These are phyloP conservation scores for Drosophila pallidifrons DNA, from an alignment of 1,140 invertebrate species.

Conservation along the genomic window DNA sequence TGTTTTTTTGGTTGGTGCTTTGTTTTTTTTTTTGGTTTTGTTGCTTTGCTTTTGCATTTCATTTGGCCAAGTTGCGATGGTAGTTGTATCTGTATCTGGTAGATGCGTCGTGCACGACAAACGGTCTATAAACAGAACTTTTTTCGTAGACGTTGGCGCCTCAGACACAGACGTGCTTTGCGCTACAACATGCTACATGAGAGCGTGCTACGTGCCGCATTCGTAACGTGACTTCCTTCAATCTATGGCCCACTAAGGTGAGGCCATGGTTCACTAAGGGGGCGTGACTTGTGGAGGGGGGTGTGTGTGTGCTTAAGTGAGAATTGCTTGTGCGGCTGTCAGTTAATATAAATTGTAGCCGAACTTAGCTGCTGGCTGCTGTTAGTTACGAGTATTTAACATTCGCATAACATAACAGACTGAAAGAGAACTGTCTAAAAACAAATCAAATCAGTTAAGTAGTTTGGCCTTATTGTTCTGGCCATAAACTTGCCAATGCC, in stretches of 20 bases:
- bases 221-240: conserved; percentile 76
- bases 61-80: conserved; percentile 20
- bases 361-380: neutral
- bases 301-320: conserved; percentile 6
- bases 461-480: neutral
- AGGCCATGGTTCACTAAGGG: neutral
- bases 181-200: conserved; percentile 30
- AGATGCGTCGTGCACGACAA: conserved; percentile 26
- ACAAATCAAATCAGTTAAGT: conserved; percentile 14
- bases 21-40: too few species aligned
- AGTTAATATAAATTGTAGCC: conserved; percentile 17
- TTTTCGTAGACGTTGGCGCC: conserved; percentile 65
- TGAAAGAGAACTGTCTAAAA: neutral
- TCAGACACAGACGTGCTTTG: conserved; percentile 62
- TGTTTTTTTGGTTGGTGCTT: neutral
- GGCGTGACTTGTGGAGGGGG: too few species aligned
- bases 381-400: conserved; percentile 13
- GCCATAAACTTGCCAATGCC: conserved; percentile 23
- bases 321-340: conserved; percentile 27
- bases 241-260: conserved; percentile 58
- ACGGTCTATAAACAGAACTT: conserved; percentile 75
- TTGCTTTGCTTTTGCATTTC: conserved; percentile 24
- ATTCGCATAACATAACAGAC: neutral
- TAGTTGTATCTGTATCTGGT: conserved; percentile 47
- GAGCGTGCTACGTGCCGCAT: conserved; percentile 67